These are phyloP conservation scores for Plodia interpunctella DNA, from an alignment of 1,140 invertebrate genomes.

Conservation along the genomic window DNA sequence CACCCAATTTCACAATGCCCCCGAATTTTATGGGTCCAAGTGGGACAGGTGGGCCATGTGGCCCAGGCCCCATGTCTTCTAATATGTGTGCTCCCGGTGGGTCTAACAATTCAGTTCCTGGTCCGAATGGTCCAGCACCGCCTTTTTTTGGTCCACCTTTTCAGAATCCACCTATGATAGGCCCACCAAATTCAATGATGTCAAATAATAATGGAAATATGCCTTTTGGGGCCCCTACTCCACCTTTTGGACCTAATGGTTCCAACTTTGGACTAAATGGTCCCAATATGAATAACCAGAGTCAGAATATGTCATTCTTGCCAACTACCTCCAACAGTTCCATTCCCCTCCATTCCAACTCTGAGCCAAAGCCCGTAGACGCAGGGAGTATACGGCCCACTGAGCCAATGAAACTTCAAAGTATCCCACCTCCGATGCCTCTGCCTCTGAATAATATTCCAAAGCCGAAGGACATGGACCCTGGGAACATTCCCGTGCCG, in stretches of 20 bases:
- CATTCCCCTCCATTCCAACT: constrained; percentile 32
- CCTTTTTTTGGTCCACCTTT: constrained; percentile 60
- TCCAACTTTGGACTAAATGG: constrained; percentile 27
- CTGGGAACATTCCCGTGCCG: constrained; percentile 43
- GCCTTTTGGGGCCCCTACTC: constrained; percentile 35
- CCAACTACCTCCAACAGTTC: constrained; percentile 30
- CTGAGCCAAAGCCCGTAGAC: constrained; percentile 51
- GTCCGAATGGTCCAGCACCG: constrained; percentile 48
- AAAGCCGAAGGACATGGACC: constrained; percentile 52
- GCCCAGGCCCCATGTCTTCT: constrained; percentile 30
- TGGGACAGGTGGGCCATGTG: neutral
- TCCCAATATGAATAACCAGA: constrained; percentile 19
- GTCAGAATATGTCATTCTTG: constrained; percentile 44
- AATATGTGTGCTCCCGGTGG: constrained; percentile 43
- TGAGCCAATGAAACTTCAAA: constrained; percentile 52
- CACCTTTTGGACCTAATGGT: constrained; percentile 37
- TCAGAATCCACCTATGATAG: constrained; percentile 50
- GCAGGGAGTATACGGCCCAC: constrained; percentile 37
- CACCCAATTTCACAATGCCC: constrained; percentile 26
- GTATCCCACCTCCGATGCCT: constrained; percentile 53
- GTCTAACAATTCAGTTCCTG: constrained; percentile 50
- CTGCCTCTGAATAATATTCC: constrained; percentile 46
- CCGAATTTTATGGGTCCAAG: constrained; percentile 33
- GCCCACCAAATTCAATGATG: constrained; percentile 54
- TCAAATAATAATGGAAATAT: constrained; percentile 35